Base-by-base conservation (phyloP, 2,888 invertebrate species). In the Meganola albula region DNA sequence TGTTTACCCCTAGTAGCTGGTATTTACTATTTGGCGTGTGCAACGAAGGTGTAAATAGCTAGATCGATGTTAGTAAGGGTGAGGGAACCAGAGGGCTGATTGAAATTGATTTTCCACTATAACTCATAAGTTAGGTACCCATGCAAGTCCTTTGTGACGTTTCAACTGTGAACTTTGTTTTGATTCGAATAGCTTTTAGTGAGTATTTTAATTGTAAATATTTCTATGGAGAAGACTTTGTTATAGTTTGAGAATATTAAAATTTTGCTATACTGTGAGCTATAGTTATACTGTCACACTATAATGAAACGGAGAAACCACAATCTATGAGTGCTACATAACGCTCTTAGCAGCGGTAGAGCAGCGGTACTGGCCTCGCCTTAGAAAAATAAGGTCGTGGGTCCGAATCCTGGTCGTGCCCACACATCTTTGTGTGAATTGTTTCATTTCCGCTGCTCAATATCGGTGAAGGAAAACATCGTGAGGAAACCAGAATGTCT, bases 41-140 rank as follows among this genome's bases (percentile, higher is more conserved):
- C 73, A 84, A 75, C 75, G 74, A 71, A 73, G 76, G 79, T 63
- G 80, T 82, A 84, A 84, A 76, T 74, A 74, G 77, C 73, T 40
- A 64, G 72, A 71, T 74, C 73, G 70, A 74, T 67, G 47, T 53
- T 48, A 48, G 58, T 48, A 58, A 38, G 43, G 44, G 41, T 40
- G 45, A 45, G 69, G 82, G 83, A 74, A 73, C 69, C 71, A 69
- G 73, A 20, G 76, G 76, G 75, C 71, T 74, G 77, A 76, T 74
- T 67, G 66, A 72, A 78, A 83, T 82, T 80, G 82, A 83, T 84
- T 79, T 80, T 75, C 74, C 73, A 53, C 72, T 74, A 77, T 80
- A 74, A 75, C 65, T 83, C 76, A 83, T 80, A 75, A 70, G 67
- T 69, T 61, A 61, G 50, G 59, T 57, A 58, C 61, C 64, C 58